phyloP scores from a whole-genome alignment of 1,140 invertebrate species.

The Drosophila azteca region DNA sequence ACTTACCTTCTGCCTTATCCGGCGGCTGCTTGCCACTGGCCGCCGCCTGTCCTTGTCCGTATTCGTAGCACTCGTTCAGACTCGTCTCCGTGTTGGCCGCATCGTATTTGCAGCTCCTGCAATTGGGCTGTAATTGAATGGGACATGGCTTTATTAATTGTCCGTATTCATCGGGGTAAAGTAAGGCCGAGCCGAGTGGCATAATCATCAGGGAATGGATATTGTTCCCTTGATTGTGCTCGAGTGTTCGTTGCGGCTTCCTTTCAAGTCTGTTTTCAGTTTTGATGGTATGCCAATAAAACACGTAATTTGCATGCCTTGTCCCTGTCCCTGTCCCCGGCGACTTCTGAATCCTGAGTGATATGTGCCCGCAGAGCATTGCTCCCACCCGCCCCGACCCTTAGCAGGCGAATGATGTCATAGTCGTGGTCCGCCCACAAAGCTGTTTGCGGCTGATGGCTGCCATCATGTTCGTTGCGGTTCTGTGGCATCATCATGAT shows the following conservation, averaged over 20 bases:
- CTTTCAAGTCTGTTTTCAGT: neutral
- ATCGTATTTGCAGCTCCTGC: conserved; percentile 80
- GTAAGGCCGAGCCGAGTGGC: neutral
- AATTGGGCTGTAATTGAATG: conserved; percentile 51
- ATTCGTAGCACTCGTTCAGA: conserved; percentile 70
- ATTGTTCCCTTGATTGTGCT: neutral
- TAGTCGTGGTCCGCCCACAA: conserved; percentile 53
- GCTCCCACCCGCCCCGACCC: too few relatives aligned
- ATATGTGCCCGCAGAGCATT: too few relatives aligned
- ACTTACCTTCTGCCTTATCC: conserved; percentile 66
- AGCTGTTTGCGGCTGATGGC: conserved; percentile 55
- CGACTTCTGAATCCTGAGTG: too few relatives aligned
- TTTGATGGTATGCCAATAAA: conserved; percentile 52
- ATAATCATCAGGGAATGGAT: too few relatives aligned
- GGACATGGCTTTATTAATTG: neutral
- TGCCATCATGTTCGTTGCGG: conserved; percentile 67
- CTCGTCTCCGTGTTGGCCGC: conserved; percentile 68
- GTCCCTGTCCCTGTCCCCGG: neutral
- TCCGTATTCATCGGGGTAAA: conserved; percentile 1
- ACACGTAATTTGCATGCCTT: conserved; percentile 56
- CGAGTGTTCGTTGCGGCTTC: conserved; percentile 16
- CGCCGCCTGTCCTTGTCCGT: conserved; percentile 37
- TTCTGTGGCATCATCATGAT: conserved; percentile 73
- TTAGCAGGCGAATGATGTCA: conserved; percentile 28
- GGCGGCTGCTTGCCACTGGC: conserved; percentile 57